Evolutionary conservation across 2,113 vertebrate species (phyloP).

Genomic region (Ceyx cyanopectus): DNA sequence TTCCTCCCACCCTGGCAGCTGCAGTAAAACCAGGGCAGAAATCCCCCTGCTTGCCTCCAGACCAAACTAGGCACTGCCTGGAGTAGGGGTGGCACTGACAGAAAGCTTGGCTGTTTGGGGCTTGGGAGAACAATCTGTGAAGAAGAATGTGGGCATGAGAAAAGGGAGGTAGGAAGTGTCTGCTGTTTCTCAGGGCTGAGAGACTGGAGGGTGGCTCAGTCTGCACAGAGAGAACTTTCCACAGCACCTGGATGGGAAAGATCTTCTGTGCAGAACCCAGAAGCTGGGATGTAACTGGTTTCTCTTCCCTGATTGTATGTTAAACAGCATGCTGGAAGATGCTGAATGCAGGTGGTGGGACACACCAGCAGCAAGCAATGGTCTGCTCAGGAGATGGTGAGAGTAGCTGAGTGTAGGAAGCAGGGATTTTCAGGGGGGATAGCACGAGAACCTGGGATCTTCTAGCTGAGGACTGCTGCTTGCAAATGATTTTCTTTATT

Average conservation of each 20-base stretch:
- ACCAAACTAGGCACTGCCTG: neutral
- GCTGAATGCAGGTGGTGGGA: neutral
- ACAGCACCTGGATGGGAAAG: neutral
- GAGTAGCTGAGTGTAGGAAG: neutral
- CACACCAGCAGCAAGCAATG: neutral
- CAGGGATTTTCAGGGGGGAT: neutral
- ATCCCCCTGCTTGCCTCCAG: neutral
- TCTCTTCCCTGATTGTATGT: fast-evolving
- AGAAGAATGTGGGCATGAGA: neutral
- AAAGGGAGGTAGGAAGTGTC: neutral
- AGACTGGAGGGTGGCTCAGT: constrained; percentile 12
- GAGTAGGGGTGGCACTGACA: neutral
- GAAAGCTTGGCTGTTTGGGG: neutral
- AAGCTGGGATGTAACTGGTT: neutral
- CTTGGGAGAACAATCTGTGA: constrained; percentile 15
- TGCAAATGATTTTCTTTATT: constrained; percentile 11
- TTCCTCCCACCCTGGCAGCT: neutral
- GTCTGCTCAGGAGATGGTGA: neutral
- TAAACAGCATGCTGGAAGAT: neutral
- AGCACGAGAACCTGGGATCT: neutral
- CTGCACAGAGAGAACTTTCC: constrained; percentile 11
- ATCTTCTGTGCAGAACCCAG: neutral
- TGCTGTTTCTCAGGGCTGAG: constrained; percentile 5
- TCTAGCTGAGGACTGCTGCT: neutral
- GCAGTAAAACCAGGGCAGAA: neutral